These are phyloP conservation scores for Drosophila birchii DNA, from an alignment of 2,888 invertebrate genomes.

Conservation along the genomic window DNA sequence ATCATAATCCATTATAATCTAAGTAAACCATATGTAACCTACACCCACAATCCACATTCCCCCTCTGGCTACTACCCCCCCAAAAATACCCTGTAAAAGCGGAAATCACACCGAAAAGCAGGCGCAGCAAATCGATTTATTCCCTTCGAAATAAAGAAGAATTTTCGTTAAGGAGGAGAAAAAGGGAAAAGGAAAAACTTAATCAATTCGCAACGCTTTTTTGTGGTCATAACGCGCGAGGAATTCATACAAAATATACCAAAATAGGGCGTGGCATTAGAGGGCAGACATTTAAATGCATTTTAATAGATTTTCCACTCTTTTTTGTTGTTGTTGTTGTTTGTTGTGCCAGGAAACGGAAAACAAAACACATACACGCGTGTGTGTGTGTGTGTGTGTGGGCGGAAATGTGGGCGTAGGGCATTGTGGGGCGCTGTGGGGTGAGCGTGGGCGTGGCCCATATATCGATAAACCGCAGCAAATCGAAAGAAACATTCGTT, in stretches of 20 bases:
- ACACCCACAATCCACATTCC: background rate
- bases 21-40: background rate
- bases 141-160: constrained; percentile 14
- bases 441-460: constrained; percentile 46
- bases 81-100: constrained; percentile 27
- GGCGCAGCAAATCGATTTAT: constrained; percentile 70
- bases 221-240: constrained; percentile 64
- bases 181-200: constrained; percentile 55
- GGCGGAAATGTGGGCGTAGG: constrained; percentile 43
- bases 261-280: constrained; percentile 40
- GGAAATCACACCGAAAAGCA: constrained; percentile 66
- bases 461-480: constrained; percentile 60
- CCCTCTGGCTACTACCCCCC: background rate
- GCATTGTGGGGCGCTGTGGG: background rate
- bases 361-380: constrained; percentile 23
- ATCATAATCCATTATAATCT: background rate
- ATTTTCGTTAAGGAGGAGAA: constrained; percentile 9
- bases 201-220: constrained; percentile 81
- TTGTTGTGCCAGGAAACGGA: constrained; percentile 5
- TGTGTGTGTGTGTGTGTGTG: constrained; percentile 14
- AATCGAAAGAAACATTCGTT: constrained; percentile 47
- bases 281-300: constrained; percentile 63
- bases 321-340: background rate
- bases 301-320: constrained; percentile 59
- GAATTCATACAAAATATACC: constrained; percentile 41